Conservation (phyloP, 2,797 vertebrate species). For the Limnodromus scolopaceus region DNA sequence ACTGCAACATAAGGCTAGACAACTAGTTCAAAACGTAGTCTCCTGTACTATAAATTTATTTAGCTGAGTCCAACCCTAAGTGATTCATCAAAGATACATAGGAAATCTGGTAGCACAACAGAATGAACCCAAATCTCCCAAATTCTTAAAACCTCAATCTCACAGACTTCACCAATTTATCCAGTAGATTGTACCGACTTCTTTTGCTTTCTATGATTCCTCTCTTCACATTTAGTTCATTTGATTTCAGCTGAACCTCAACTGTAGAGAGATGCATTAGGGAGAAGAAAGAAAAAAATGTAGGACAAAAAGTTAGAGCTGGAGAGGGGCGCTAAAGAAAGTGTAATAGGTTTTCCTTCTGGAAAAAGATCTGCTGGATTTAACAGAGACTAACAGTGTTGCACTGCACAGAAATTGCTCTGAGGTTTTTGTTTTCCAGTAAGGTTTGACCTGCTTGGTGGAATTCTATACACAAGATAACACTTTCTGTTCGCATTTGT, state of each 20-base stretch:
- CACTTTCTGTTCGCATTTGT: background rate
- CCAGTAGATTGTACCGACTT: background rate
- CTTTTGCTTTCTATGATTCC: background rate
- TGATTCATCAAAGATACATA: background rate
- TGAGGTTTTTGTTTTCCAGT: background rate
- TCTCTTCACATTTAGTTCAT: background rate
- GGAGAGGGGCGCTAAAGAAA: background rate
- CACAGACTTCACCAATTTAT: accelerated
- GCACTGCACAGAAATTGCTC: background rate
- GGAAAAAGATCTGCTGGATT: background rate
- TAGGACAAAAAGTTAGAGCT: background rate
- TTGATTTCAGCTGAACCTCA: background rate
- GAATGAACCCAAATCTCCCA: background rate
- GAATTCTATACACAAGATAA: background rate
- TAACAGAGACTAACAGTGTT: background rate
- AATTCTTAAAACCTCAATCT: background rate
- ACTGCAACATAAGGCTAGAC: background rate
- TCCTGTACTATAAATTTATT: background rate
- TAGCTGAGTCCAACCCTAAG: background rate
- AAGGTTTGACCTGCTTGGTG: background rate
- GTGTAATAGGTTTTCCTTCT: background rate
- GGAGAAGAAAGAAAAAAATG: background rate
- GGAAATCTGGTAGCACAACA: background rate
- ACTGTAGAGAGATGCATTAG: background rate
- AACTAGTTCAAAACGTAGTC: background rate